Evolutionary conservation across 2,797 vertebrate species (phyloP).

Genomic region (Anguilla anguilla): DNA sequence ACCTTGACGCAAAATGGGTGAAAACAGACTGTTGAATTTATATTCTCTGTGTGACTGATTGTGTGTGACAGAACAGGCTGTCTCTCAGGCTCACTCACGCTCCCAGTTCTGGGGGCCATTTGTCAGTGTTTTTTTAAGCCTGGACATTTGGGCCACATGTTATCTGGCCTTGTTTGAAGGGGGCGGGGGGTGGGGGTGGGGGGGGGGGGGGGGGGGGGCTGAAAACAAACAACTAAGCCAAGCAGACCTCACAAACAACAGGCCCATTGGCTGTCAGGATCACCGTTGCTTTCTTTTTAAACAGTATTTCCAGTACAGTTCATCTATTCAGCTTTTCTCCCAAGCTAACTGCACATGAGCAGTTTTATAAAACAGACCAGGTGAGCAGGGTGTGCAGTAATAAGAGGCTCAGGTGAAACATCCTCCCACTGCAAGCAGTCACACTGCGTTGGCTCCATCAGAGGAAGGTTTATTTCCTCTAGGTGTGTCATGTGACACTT

Average conservation of each 20-base stretch:
- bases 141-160: neutral
- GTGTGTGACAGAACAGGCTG: neutral
- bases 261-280: neutral
- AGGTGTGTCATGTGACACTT: neutral
- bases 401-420: neutral
- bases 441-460: neutral
- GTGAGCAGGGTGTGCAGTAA: neutral
- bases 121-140: neutral
- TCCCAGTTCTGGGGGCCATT: neutral
- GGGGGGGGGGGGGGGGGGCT: neutral
- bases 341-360: neutral
- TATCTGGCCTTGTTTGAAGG: neutral
- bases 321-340: neutral
- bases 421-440: neutral
- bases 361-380: neutral
- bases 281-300: neutral
- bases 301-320: neutral
- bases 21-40: neutral
- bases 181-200: neutral
- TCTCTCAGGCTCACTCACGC: neutral
- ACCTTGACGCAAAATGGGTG: neutral
- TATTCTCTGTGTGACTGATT: neutral
- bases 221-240: slow-evolving; percentile 1
- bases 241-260: neutral
- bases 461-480: neutral